Conservation (phyloP, 2,113 vertebrate genomes). For the Zosterops japonicus region DNA sequence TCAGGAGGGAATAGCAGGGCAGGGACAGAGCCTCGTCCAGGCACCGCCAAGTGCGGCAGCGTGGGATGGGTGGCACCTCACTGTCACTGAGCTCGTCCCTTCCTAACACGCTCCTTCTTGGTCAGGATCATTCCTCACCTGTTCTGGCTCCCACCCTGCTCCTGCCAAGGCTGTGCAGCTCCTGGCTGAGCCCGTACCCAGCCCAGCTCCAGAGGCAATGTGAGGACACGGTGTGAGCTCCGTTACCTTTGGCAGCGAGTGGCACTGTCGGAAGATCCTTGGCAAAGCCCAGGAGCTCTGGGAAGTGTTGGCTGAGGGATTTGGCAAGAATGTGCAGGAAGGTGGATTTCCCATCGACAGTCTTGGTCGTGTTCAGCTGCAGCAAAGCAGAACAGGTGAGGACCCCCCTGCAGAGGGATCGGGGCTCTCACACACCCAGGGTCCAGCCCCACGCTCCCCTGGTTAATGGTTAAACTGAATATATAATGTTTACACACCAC, state of each 20-base stretch:
- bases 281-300: slow-evolving; percentile 93
- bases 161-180: background rate
- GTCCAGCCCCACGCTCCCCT: accelerated
- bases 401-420: background rate
- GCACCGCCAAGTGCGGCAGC: accelerated
- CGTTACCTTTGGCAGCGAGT: slow-evolving; percentile 93
- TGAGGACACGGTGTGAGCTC: background rate
- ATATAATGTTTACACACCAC: background rate
- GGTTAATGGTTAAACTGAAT: background rate
- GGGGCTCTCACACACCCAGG: accelerated
- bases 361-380: slow-evolving; percentile 97
- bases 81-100: background rate
- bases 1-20: background rate
- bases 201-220: background rate
- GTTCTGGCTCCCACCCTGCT: background rate
- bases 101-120: background rate
- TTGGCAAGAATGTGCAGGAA: slow-evolving; percentile 98
- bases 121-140: background rate
- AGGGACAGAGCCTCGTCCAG: background rate
- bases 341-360: slow-evolving; percentile 95
- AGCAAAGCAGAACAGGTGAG: background rate
- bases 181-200: accelerated
- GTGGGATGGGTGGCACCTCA: background rate
- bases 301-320: slow-evolving; percentile 97
- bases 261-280: slow-evolving; percentile 93